Evolutionary conservation across 2,888 invertebrate species (phyloP).

Genomic region (Zhuqinia jingwanae): DNA sequence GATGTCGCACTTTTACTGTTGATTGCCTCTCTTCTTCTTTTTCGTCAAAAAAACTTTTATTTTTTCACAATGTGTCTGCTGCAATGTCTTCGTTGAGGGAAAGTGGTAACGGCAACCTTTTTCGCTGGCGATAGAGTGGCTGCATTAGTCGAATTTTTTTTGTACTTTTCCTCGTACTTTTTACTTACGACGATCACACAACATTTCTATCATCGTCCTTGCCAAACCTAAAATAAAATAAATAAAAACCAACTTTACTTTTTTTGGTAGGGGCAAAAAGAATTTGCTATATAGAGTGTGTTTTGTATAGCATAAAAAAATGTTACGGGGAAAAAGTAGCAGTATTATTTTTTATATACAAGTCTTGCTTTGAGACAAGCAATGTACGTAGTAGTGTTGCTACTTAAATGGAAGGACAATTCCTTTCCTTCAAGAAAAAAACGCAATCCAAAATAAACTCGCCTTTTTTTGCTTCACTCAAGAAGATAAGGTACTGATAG

Average conservation of each 20-base stretch:
- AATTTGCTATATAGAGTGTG: conserved; percentile 17
- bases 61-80: conserved; percentile 41
- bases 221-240: conserved; percentile 4
- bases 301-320: conserved; percentile 22
- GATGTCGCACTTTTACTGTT: conserved; percentile 60
- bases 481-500: conserved; percentile 54
- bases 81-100: conserved; percentile 19
- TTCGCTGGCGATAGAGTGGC: conserved; percentile 7
- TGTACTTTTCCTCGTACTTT: background rate
- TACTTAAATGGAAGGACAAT: conserved; percentile 45
- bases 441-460: conserved; percentile 46
- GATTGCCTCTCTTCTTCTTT: conserved; percentile 37
- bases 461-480: conserved; percentile 48
- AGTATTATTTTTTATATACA: background rate
- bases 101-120: background rate
- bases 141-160: conserved; percentile 6
- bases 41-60: conserved; percentile 12
- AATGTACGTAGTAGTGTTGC: background rate
- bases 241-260: background rate
- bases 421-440: conserved; percentile 60
- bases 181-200: conserved; percentile 4
- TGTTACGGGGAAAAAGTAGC: background rate
- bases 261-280: background rate
- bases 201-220: background rate
- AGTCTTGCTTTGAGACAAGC: conserved; percentile 19